Evolutionary conservation across 1,140 invertebrate species (phyloP).

Genomic region (Cheumatopsyche charites): DNA sequence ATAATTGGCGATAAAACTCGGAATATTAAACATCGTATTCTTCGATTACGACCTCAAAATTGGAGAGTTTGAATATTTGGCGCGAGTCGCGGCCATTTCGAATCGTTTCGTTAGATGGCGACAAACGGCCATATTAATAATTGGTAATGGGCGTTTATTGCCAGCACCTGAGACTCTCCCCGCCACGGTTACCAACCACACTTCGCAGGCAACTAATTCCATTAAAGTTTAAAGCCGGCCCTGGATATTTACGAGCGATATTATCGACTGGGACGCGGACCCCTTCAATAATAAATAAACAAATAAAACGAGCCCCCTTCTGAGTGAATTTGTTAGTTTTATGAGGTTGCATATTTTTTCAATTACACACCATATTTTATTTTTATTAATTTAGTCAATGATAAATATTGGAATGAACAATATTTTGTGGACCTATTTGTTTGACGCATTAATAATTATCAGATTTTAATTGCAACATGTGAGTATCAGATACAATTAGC

Average conservation of each 20-base stretch:
- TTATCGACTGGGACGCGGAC: not conserved
- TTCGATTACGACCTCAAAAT: too few species aligned
- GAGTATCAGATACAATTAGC: too few species aligned
- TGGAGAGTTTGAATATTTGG: not conserved
- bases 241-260: slow-evolving; percentile 25
- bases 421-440: too few species aligned
- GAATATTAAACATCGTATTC: too few species aligned
- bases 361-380: too few species aligned
- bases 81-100: not conserved
- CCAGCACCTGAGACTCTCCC: slow-evolving; percentile 15
- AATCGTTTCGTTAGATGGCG: not conserved
- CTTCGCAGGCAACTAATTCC: slow-evolving; percentile 39
- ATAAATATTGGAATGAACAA: too few species aligned
- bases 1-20: too few species aligned
- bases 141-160: slow-evolving; percentile 40
- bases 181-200: slow-evolving; percentile 24
- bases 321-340: not conserved
- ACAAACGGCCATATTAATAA: slow-evolving; percentile 39
- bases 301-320: not conserved
- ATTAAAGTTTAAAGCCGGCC: slow-evolving; percentile 38
- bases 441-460: too few species aligned
- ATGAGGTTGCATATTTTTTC: too few species aligned
- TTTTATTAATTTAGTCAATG: too few species aligned
- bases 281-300: not conserved
- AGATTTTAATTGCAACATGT: too few species aligned